These are phyloP conservation scores for Thermophis baileyi DNA, from an alignment of 2,113 vertebrate species.

Conservation along the genomic window DNA sequence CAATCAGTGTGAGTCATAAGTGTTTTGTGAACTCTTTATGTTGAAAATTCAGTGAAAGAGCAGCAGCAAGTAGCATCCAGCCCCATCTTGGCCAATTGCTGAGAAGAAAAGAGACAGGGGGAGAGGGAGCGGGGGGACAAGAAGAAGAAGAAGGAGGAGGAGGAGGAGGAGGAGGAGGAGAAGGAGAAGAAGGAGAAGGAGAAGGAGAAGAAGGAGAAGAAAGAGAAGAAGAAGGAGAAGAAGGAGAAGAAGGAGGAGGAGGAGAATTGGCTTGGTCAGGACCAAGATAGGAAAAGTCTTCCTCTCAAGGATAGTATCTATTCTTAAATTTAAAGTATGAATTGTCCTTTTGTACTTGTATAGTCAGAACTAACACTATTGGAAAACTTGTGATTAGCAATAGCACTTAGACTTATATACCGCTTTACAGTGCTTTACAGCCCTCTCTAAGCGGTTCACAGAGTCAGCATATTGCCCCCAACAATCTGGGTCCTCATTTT, in stretches of 20 bases:
- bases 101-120: neutral
- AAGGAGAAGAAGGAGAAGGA: too few species aligned
- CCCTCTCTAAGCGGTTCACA: too few species aligned
- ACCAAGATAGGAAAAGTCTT: neutral
- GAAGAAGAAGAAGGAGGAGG: too few species aligned
- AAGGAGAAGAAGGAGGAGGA: too few species aligned
- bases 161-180: too few species aligned
- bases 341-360: neutral
- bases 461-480: too few species aligned
- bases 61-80: too few species aligned
- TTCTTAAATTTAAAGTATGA: neutral
- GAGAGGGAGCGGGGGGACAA: too few species aligned
- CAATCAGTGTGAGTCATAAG: neutral
- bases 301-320: neutral
- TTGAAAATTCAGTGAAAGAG: neutral
- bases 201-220: neutral
- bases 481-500: too few species aligned
- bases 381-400: neutral
- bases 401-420: too few species aligned
- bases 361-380: neutral
- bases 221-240: rapidly evolving
- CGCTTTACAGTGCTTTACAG: too few species aligned
- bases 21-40: neutral
- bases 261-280: neutral
- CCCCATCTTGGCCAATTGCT: neutral